Evolutionary conservation across 2,113 vertebrate species (phyloP), one percentile per base, ranked within the genome.

Genomic region (Sardina pilchardus): DNA sequence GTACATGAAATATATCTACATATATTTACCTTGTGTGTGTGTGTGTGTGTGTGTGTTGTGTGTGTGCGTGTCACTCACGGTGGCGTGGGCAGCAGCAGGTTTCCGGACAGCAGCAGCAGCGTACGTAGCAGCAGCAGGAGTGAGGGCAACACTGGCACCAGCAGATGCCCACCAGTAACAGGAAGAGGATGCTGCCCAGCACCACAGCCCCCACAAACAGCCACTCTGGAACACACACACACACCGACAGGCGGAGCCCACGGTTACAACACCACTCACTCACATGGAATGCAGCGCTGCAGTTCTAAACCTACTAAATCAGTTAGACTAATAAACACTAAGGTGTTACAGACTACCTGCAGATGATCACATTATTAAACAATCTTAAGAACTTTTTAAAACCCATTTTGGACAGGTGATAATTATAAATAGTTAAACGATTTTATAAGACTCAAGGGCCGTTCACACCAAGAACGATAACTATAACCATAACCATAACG

Each of bases 91-190:
- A 99, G 94, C 98, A 99, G 95, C 98, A 99, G 83, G 97, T 96
- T 56, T 99, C 98, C 0, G 98, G 98, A 86, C 98, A 99, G 93
- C 97, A 99, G n/a, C 97, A 97, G 88, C 98, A 99, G 90, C 96
- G 94, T 83, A 99, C 85, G 5, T 99, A 99, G 92, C 98, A 99
- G 91, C 98, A 99, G 93, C 98, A 99, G 90, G 97, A 99, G 88
- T 99, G 97, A 0, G 98, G 98, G 85, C 98, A 99, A 91, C 98
- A 99, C 92, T 99, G 98, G 91, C 98, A 99, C 98, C 98, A 99
- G 95, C 98, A 99, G 92, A 99, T 95, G 24, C 98, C 98, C 92
- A 98, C 90, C 90, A 99, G 87, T 2, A 99, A 90, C 88, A 99
- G 95, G 94, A 98, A 94, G 86, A 98, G 93, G 91, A 98, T 83